Base-by-base conservation (phyloP, 2,113 vertebrate species). In the Podilymbus podiceps region DNA sequence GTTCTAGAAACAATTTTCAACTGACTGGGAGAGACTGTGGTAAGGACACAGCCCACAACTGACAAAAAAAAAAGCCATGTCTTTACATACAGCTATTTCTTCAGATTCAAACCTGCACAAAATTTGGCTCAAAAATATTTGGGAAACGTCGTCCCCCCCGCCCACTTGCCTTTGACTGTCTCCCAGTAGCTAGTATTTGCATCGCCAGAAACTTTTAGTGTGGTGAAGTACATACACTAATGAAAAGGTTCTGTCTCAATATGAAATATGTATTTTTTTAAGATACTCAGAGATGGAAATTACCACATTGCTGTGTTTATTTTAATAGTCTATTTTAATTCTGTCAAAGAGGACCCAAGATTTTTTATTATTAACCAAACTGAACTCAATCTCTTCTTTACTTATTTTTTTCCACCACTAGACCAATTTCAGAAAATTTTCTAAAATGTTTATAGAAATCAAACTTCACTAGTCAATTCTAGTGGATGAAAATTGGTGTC, bases 111-210 rank as follows among this genome's bases (percentile, higher is more conserved):
- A 53, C 12, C 7, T 52, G 15, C 11, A 42, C 13, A 33, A 62
- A 55, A 15, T 53, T 62, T 71, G 46, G 2, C 21, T 55, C 6
- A 31, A 64, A 81, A 50, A 53, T 46, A 5, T 33, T 86, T 72
- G 4, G 4, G 7, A 63, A 75, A 55, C 21, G 23, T 10, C 6
- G 5, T 17, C 8, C 8, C 19, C 5, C 18, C 1, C 5, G 38
- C 38, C 38, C 38, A 9, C 38, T 38, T 38, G 38, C 38, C 38
- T 12, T 42, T 93, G 44, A 64, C 44, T 75, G 11, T 56, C 16
- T 83, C 23, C 55, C 6, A 23, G 15, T 50, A 38, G 15, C 15
- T 71, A 58, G 14, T 52, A 62, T 67, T 78, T 93, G 3, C 17
- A 53, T 42, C 60, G 23, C 12, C 17, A 38, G 17, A 15, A 67